A percentile compares a stretch with the other conserved stretches of the same genome.
phyloP scores from a whole-genome alignment of 2,888 invertebrate species.

The Cephus rjabovi region DNA sequence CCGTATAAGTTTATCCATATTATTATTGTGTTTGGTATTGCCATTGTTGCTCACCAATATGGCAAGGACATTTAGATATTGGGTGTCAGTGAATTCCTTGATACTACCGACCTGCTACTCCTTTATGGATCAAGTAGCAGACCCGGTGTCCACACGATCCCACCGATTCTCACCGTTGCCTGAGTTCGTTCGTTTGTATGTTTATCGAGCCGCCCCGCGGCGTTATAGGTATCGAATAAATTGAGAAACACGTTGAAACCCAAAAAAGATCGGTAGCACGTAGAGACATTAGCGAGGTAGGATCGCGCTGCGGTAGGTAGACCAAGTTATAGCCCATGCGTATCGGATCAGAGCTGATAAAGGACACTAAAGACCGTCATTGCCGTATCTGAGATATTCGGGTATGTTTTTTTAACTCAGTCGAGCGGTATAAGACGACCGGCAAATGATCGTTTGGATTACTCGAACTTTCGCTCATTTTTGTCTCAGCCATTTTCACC shows the following conservation, averaged over 20 bases:
- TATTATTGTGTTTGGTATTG: not conserved
- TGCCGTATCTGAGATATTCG: constrained; percentile 33
- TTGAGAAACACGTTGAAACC: not conserved
- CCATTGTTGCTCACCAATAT: not conserved
- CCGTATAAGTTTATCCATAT: not conserved
- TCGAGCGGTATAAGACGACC: not conserved
- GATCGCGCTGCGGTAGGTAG: constrained; percentile 57
- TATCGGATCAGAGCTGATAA: constrained; percentile 59
- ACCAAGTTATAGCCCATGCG: constrained; percentile 46
- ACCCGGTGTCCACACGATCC: not conserved
- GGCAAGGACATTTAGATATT: not conserved
- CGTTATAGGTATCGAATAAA: not conserved
- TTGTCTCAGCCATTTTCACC: not conserved
- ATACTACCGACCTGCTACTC: not conserved
- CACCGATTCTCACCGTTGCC: not conserved
- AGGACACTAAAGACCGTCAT: constrained; percentile 50
- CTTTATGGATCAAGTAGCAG: not conserved
- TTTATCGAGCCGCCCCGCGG: not conserved
- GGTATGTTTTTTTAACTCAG: not conserved
- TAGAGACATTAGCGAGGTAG: constrained; percentile 21
- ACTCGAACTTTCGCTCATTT: not conserved
- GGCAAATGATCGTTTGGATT: not conserved
- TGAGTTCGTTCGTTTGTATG: not conserved
- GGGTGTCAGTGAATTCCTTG: not conserved
- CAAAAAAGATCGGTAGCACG: constrained; percentile 34